Evolutionary conservation across 2,113 vertebrate species (phyloP), one percentile per base, ranked within the genome.

Genomic region (Heteronetta atricapilla): DNA sequence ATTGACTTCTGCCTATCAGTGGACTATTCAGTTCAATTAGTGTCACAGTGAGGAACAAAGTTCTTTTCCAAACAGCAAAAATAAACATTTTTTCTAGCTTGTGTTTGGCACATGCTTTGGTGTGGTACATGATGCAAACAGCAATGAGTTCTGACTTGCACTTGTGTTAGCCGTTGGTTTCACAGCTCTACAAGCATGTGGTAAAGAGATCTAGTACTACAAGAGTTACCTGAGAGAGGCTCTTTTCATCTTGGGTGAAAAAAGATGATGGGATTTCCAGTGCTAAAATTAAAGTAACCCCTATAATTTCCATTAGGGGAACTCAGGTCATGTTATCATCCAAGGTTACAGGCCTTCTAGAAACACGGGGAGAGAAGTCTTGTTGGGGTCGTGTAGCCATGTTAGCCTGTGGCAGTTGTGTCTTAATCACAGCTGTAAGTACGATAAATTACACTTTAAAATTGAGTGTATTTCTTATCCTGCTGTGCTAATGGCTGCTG

Each of bases 371-470:
- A 88, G 29, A 75, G 68, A 6, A 8, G 22, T 52, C 56, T 83
- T 81, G 19, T 52, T 8, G 26, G 34, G 21, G 3, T 83, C 72
- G 44, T 53, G 72, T 80, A 34, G 62, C 85, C 26, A 4, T 56
- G 58, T 79, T 82, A 44, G 72, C 88, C 31, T 90, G 48, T 3
- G 21, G 73, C 82, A 69, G 53, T 56, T 87, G 79, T 82, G 75
- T 94, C 58, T 76, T 80, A 76, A 88, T 91, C 67, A 58, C 79
- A 89, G 16, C 16, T 77, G 64, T 77, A 77, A 88, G 90, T 91
- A 16, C 48, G 73, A 38, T 85, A 59, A 85, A 80, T 67, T 76
- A 2, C 28, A 26, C 80, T 68, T 93, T 79, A 88, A 93, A 80
- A 86, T 26, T 33, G 16, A 44, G 19, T 74, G 0, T 93, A 34